Evolutionary conservation across 2,888 invertebrate genomes (phyloP), one percentile per base, ranked within the genome.

Genomic region (Ophraella communa): DNA sequence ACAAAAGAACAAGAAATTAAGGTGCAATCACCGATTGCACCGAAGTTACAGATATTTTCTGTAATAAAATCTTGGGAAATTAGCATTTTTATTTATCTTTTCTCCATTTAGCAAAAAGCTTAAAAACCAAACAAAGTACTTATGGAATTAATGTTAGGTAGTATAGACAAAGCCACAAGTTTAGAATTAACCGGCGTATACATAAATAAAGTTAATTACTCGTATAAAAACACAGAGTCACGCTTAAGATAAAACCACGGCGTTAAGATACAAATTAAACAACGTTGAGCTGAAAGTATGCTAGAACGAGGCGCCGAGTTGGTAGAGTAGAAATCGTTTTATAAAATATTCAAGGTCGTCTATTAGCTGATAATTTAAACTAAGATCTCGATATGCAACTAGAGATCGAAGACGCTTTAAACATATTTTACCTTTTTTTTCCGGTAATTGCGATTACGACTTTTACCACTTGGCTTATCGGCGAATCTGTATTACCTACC

Each of bases 331-430:
- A 51, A 92, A 92, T 78, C 84, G 91, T 69, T 81, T 91, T 47
- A n/a, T n/a, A 89, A 89, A 79, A 90, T 90, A 1, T 88, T 87
- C 75, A 85, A 85, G 79, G 91, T 71, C 39, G 81, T 90, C 17
- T 90, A 90, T 80, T 86, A 86, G 70, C 85, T 92, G 82, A 85
- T 89, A 1, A 85, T 89, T 53, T 81, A 91, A 64, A 89, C 91
- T 77, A 91, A 91, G 80, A 80, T 56, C 69, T 93, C 0, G 94
- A 94, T 81, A 91, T 95, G 66, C 86, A 92, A 72, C 93, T 94
- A 39, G 91, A 93, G 76, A 87, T 87, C 59, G 83, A 89, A 71
- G 85, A 87, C 2, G 88, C 89, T 66, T 85, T 91, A 0, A 87
- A 88, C 71, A 85, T 87, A 58, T 94, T 89, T 59, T n/a, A n/a